phyloP scores from a whole-genome alignment of 2,888 invertebrate species.

The Micoletzkya japonica region DNA sequence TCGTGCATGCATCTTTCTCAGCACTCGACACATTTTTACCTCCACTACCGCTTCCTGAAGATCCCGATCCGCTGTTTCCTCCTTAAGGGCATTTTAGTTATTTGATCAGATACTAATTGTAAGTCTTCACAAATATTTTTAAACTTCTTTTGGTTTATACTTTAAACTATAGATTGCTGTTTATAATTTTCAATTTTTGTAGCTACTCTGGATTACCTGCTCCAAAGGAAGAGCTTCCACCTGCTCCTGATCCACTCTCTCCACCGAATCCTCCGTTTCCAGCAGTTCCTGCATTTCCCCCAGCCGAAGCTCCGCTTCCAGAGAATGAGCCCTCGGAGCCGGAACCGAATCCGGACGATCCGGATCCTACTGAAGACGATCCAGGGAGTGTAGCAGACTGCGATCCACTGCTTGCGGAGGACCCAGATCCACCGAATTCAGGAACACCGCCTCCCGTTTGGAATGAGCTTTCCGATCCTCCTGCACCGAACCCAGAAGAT shows the following conservation, averaged over 20 bases:
- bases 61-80: too few relatives aligned
- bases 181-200: too few relatives aligned
- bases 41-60: too few relatives aligned
- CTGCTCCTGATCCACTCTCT: neutral
- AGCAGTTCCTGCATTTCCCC: neutral
- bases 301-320: neutral
- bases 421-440: slow-evolving; percentile 14
- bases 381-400: neutral
- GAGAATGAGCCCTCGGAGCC: neutral
- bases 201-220: neutral
- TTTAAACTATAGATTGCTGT: too few relatives aligned
- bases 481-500: too few relatives aligned
- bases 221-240: slow-evolving; percentile 1
- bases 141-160: too few relatives aligned
- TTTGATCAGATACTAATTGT: too few relatives aligned
- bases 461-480: neutral
- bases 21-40: too few relatives aligned
- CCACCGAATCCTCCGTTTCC: neutral
- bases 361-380: slow-evolving; percentile 10
- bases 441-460: neutral
- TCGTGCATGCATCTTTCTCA: too few relatives aligned
- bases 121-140: too few relatives aligned
- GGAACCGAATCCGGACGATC: slow-evolving; percentile 9
- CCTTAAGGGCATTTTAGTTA: too few relatives aligned
- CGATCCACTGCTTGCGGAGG: too few relatives aligned